Evolutionary conservation across 1,140 invertebrate genomes (phyloP).

Genomic region (Eriocheir sinensis): DNA sequence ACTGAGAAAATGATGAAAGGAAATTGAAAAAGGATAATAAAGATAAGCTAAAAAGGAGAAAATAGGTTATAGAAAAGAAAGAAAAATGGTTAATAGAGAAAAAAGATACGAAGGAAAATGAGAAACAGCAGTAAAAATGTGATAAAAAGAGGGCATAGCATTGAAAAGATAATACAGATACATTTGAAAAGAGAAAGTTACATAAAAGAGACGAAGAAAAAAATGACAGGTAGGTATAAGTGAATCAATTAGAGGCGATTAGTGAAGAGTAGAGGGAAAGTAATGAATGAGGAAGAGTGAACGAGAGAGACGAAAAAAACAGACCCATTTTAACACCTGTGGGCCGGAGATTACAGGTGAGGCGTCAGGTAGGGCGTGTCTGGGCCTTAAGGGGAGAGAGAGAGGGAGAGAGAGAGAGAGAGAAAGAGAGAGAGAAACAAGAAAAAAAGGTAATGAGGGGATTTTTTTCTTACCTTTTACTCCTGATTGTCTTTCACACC

Average conservation of each 20-base stretch:
- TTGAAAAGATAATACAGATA: no score
- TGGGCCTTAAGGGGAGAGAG: neutral
- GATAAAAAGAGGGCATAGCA: no score
- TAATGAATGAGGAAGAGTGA: neutral
- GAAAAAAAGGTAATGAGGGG: neutral
- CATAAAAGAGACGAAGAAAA: no score
- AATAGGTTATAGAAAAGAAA: no score
- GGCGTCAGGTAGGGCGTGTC: neutral
- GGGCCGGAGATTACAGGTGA: neutral
- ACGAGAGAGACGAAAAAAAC: neutral
- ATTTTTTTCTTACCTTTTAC: neutral
- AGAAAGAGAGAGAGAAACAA: constrained; percentile 25
- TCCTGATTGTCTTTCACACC: neutral
- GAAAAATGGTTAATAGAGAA: no score
- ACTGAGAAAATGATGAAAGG: neutral
- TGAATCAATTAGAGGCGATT: no score
- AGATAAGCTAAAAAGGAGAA: neutral
- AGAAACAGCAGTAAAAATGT: no score
- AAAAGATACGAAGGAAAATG: no score
- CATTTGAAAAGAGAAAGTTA: no score
- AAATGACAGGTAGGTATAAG: no score
- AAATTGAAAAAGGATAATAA: neutral
- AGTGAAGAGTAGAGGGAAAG: no score
- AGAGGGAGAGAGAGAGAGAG: constrained; percentile 33
- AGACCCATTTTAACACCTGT: neutral